Evolutionary conservation across 2,888 invertebrate genomes (phyloP), one percentile per base, ranked within the genome.

Genomic region (Antheraea assamensis): DNA sequence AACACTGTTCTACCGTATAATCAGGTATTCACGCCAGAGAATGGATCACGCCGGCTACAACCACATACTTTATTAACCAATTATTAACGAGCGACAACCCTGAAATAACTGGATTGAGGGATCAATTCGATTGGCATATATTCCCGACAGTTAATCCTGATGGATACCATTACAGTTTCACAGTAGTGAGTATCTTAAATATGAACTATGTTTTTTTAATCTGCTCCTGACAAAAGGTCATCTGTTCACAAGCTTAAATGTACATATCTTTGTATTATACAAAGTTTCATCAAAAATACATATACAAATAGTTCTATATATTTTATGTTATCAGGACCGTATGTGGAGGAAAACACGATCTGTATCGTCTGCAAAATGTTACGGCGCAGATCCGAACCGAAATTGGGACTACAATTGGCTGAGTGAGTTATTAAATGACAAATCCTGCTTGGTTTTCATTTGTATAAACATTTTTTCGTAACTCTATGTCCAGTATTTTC

Each of bases 61-160:
- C 95, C 0, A 95, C 96, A 2, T 97, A 95, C 82, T 95, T 97
- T 76, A 88, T 96, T 77, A 95, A 96, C 81, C 92, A 97, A 82
- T 86, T 97, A 47, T 83, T 96, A 74, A 95, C 95, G 71, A 96
- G 95, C 79, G 80, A 87, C 0, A 88, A 95, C 71, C 82, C 90
- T 0, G 86, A 93, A 1, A 85, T 96, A 21, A 87, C 88, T 27
- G 79, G 84, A 3, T 83, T 96, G 76, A 95, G 95, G 24, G 92
- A 96, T 73, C 90, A 89, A 74, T 95, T 95, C 83, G 97, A 97
- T 81, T 97, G 97, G 96, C 96, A 97, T 83, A 95, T 98, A 78
- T 95, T 97, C 80, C 97, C 98, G 0, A 95, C 96, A 10, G 95
- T 96, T 78, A 98, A 98, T 88, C 97, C 97, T 71, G 97, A 98